Conservation (phyloP, 2,113 vertebrate genomes). For the Heterochromis multidens region DNA sequence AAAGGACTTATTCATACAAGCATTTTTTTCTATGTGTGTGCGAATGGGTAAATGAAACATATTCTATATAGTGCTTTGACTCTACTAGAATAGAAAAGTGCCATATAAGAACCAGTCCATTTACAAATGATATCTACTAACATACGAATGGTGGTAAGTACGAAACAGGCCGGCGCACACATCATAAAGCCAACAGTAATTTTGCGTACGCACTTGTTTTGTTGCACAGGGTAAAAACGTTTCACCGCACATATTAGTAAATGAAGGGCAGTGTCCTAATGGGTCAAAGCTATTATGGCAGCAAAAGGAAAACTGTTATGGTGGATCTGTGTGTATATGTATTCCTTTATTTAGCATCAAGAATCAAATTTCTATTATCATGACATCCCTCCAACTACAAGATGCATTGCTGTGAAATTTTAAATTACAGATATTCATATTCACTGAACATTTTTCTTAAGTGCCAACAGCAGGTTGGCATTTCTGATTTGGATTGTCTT, state of each 20-base stretch:
- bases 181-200: not conserved
- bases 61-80: not conserved
- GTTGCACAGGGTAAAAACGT: not conserved
- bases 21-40: too few relatives aligned
- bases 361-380: not conserved
- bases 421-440: not conserved
- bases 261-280: not conserved
- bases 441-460: not conserved
- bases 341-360: not conserved
- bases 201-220: not conserved
- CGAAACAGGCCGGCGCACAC: not conserved
- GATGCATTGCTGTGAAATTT: not conserved
- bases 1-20: too few relatives aligned
- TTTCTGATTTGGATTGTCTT: not conserved
- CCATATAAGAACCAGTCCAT: not conserved
- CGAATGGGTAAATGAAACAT: not conserved
- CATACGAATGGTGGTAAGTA: not conserved
- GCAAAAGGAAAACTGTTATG: not conserved
- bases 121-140: too few relatives aligned
- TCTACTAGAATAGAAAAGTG: not conserved
- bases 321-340: not conserved
- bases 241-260: not conserved
- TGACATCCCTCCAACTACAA: not conserved
- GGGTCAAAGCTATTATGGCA: not conserved
- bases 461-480: not conserved